A percentile compares a stretch with the other conserved stretches of the same genome.
These are phyloP conservation scores for Caerostris darwini DNA, from an alignment of 1,140 invertebrate genomes.

Conservation along the genomic window DNA sequence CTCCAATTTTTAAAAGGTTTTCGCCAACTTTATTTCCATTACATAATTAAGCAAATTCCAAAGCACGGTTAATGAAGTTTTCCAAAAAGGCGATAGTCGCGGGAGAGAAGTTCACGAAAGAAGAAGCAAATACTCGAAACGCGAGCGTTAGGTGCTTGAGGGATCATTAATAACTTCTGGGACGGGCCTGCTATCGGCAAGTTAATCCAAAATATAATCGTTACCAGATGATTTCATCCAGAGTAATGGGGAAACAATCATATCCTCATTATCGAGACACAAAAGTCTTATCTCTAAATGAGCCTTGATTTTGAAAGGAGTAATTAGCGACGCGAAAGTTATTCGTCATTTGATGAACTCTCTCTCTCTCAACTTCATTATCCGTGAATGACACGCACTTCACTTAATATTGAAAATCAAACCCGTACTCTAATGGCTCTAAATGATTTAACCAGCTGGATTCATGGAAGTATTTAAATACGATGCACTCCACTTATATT, in stretches of 20 bases:
- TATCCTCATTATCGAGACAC: conserved; percentile 62
- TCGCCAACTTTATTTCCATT: conserved; percentile 33
- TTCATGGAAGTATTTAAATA: too few relatives aligned
- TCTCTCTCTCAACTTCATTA: conserved; percentile 34
- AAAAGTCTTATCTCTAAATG: conserved; percentile 68
- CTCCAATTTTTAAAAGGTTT: conserved; percentile 38
- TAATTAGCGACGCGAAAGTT: conserved; percentile 55
- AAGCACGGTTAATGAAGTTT: conserved; percentile 52
- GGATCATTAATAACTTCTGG: conserved; percentile 54
- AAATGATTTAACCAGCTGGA: not conserved
- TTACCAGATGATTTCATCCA: conserved; percentile 71
- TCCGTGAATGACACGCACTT: not conserved
- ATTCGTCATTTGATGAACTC: conserved; percentile 43
- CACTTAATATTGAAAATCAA: conserved; percentile 39
- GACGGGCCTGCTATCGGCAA: conserved; percentile 60
- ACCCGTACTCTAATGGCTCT: conserved; percentile 10
- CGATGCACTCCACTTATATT: too few relatives aligned
- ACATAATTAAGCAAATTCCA: conserved; percentile 52
- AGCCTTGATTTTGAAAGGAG: conserved; percentile 64
- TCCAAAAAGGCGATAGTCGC: conserved; percentile 24
- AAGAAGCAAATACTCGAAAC: conserved; percentile 45
- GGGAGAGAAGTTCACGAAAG: not conserved
- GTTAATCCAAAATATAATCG: conserved; percentile 70
- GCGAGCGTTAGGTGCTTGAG: not conserved
- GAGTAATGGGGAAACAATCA: conserved; percentile 70